These are phyloP conservation scores for Anthonomus grandis DNA, from an alignment of 1,140 invertebrate species.

Conservation along the genomic window DNA sequence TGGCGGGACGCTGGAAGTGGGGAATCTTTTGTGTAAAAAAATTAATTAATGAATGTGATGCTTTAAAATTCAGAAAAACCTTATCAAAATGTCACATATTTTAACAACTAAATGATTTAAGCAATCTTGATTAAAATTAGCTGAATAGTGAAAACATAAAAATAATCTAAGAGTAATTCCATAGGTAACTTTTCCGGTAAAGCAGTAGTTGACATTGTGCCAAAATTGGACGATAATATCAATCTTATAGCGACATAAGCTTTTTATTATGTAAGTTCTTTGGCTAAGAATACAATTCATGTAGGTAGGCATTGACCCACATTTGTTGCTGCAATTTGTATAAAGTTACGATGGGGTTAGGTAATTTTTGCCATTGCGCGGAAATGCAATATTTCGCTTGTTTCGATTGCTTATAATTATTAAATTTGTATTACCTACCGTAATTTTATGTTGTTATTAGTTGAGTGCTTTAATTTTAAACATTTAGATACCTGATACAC, in stretches of 20 bases:
- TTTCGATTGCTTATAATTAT: slow-evolving; percentile 23
- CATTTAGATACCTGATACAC: no score
- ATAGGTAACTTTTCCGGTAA: not conserved
- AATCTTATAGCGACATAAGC: slow-evolving; percentile 17
- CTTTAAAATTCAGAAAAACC: no score
- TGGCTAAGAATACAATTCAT: slow-evolving; percentile 24
- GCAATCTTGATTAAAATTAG: slow-evolving; percentile 4
- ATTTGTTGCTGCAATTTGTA: slow-evolving; percentile 21
- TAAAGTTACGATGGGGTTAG: slow-evolving; percentile 19
- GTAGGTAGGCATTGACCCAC: slow-evolving; percentile 28
- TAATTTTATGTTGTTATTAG: slow-evolving; percentile 7
- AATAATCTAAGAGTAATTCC: not conserved
- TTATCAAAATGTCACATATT: no score
- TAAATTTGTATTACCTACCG: slow-evolving; percentile 14
- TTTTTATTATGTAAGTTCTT: slow-evolving; percentile 22
- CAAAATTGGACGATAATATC: slow-evolving; percentile 19
- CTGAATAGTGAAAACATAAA: slow-evolving; percentile 1
- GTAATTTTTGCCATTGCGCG: slow-evolving; percentile 22
- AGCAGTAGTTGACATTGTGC: slow-evolving; percentile 10
- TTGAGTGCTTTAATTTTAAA: not conserved
- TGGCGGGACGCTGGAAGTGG: no score
- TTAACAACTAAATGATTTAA: no score
- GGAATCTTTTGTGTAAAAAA: no score
- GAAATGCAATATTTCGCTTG: slow-evolving; percentile 27
- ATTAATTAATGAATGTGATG: no score